A percentile compares a stretch with the other conserved stretches of the same genome.
These are phyloP conservation scores for Tortrix viridana DNA, from an alignment of 2,888 invertebrate genomes.

Conservation along the genomic window DNA sequence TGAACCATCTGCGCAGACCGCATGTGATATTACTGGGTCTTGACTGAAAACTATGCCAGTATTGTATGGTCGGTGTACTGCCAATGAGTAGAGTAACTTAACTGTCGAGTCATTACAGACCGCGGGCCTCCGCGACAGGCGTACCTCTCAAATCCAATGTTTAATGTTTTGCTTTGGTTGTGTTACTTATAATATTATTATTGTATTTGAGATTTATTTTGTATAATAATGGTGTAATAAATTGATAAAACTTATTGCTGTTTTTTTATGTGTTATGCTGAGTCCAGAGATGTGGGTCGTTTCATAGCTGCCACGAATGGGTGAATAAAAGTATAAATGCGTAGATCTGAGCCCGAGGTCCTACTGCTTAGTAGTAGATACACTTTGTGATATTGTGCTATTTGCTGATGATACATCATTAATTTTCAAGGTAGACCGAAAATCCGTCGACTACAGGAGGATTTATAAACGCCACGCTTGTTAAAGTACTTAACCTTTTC, in stretches of 20 bases:
- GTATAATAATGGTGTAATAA: constrained; percentile 83
- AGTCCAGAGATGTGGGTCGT: no score
- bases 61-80: constrained; percentile 51
- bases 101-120: constrained; percentile 64
- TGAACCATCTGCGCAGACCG: constrained; percentile 26
- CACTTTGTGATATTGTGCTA: no score
- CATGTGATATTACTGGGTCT: constrained; percentile 34
- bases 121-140: constrained; percentile 63
- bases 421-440: no score
- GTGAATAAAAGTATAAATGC: no score
- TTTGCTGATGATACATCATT: no score
- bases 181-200: constrained; percentile 82
- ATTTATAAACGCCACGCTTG: no score
- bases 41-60: constrained; percentile 38
- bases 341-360: no score
- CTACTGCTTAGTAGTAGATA: no score
- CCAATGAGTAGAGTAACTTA: constrained; percentile 70
- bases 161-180: constrained; percentile 83
- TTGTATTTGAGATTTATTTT: constrained; percentile 83
- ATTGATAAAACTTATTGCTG: constrained; percentile 69
- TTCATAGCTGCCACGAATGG: no score
- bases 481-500: no score
- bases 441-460: no score
- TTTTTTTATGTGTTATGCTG: constrained; percentile 9
- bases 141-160: constrained; percentile 77